Percentiles rank a stretch among this genome's conserved stretches.
Conservation (phyloP, 2,888 invertebrate genomes). For the Catonia carolina region DNA sequence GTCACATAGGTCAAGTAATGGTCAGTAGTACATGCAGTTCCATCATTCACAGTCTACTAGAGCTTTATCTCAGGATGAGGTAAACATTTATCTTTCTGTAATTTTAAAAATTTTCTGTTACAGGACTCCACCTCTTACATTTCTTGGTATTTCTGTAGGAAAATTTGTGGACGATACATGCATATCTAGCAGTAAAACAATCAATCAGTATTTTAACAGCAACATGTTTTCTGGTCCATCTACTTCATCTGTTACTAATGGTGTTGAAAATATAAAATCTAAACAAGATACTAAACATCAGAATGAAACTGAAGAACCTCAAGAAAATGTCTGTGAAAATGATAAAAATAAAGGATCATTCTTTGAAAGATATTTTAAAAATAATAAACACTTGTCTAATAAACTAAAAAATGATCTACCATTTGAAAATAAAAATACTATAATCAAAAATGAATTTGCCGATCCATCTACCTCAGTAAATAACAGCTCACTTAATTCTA, state of each 20-base stretch:
- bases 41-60: too few relatives aligned
- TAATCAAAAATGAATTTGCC: background rate
- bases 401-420: background rate
- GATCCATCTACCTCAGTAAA: background rate
- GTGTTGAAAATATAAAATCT: background rate
- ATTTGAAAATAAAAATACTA: background rate
- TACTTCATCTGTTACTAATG: background rate
- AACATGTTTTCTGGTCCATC: slow-evolving; percentile 26
- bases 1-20: too few relatives aligned
- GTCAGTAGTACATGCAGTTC: too few relatives aligned
- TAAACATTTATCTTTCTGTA: too few relatives aligned
- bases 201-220: slow-evolving; percentile 52
- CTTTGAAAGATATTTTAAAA: slow-evolving; percentile 39
- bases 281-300: too few relatives aligned
- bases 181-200: slow-evolving; percentile 28
- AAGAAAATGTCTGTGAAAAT: background rate
- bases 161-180: slow-evolving; percentile 55
- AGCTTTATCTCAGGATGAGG: too few relatives aligned
- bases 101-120: slow-evolving; percentile 14
- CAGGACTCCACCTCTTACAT: slow-evolving; percentile 55
- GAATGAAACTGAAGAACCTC: background rate
- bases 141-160: slow-evolving; percentile 68
- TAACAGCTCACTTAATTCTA: too few relatives aligned
- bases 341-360: slow-evolving; percentile 16
- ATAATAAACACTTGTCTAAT: slow-evolving; percentile 30